Evolutionary conservation across 2,888 invertebrate species (phyloP).

Genomic region (Drosophila recens): DNA sequence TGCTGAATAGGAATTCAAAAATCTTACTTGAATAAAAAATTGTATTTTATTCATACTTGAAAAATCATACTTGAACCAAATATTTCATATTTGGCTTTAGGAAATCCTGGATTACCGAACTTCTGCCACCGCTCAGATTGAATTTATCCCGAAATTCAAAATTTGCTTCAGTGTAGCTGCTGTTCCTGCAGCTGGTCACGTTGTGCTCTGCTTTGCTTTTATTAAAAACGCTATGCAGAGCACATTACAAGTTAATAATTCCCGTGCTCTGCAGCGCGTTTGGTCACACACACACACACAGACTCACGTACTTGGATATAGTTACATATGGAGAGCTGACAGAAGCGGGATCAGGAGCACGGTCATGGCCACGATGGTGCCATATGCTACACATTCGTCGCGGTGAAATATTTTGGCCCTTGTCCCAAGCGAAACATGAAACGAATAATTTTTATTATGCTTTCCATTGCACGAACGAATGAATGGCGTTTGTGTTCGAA

Average conservation of each 20-base stretch:
- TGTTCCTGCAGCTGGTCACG: slow-evolving; percentile 66
- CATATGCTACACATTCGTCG: slow-evolving; percentile 72
- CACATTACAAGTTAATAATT: slow-evolving; percentile 82
- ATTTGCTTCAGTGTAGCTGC: neutral
- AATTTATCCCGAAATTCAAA: too few relatives aligned
- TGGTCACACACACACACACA: slow-evolving; percentile 33
- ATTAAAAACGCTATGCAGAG: slow-evolving; percentile 81
- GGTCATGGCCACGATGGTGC: slow-evolving; percentile 61
- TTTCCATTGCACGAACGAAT: slow-evolving; percentile 65
- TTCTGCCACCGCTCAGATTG: too few relatives aligned
- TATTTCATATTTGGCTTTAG: too few relatives aligned
- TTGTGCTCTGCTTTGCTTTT: slow-evolving; percentile 73
- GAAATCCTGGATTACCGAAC: too few relatives aligned
- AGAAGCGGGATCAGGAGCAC: slow-evolving; percentile 12
- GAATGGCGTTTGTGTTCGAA: slow-evolving; percentile 79
- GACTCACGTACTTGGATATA: slow-evolving; percentile 29
- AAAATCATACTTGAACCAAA: too few relatives aligned
- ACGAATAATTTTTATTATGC: slow-evolving; percentile 81
- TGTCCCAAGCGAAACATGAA: slow-evolving; percentile 74
- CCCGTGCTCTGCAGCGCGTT: slow-evolving; percentile 67
- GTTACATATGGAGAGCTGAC: slow-evolving; percentile 21
- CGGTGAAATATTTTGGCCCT: slow-evolving; percentile 72
- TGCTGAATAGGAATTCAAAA: too few relatives aligned
- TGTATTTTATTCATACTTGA: too few relatives aligned
- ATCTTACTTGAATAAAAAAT: too few relatives aligned